Conservation (phyloP, 1,140 invertebrate species). For the Drosophila athabasca region DNA sequence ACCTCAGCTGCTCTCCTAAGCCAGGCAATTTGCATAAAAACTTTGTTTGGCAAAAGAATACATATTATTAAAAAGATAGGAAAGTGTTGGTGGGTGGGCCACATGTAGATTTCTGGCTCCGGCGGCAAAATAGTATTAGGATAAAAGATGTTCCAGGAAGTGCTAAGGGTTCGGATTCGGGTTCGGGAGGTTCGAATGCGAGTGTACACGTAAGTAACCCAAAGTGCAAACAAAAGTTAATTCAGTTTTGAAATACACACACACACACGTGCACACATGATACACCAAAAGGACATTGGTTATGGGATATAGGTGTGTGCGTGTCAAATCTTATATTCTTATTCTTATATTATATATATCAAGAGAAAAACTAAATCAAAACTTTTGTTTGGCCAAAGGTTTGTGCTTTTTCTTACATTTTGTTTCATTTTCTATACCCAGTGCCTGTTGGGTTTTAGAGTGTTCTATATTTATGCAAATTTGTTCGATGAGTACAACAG, state of each 20-base stretch:
- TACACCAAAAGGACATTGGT: neutral
- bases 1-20: neutral
- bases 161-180: too few relatives aligned
- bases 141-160: neutral
- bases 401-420: conserved; percentile 14
- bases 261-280: neutral
- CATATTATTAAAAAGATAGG: conserved; percentile 1
- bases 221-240: conserved; percentile 77
- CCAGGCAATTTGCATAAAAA: conserved; percentile 57
- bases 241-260: conserved; percentile 66
- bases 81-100: conserved; percentile 8
- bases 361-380: conserved; percentile 61
- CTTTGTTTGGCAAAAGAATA: conserved; percentile 14
- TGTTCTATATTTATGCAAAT: too few relatives aligned
- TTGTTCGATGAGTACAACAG: too few relatives aligned
- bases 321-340: conserved; percentile 52
- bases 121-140: conserved; percentile 23
- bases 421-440: neutral
- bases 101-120: conserved; percentile 53
- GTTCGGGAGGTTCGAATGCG: too few relatives aligned
- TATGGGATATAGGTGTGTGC: conserved; percentile 8
- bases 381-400: conserved; percentile 26
- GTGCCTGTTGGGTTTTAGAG: too few relatives aligned
- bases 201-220: conserved; percentile 16
- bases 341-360: too few relatives aligned